These are phyloP conservation scores for Drosophila ohnishii DNA, from an alignment of 1,140 invertebrate genomes.

Conservation along the genomic window DNA sequence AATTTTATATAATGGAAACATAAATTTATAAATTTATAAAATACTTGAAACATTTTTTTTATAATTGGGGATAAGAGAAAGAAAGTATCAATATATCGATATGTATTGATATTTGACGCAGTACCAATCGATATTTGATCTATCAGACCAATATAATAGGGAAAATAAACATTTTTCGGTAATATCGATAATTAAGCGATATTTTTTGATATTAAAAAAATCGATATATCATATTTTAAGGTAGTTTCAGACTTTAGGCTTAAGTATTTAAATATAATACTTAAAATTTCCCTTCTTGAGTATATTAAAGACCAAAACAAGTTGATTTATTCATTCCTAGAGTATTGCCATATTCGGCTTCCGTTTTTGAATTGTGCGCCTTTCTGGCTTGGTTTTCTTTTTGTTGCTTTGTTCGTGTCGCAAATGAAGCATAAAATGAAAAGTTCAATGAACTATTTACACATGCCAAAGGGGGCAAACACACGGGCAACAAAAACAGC, in stretches of 20 bases:
- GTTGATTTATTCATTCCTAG: not conserved
- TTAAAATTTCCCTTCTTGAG: too few relatives aligned
- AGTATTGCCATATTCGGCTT: slow-evolving; percentile 5
- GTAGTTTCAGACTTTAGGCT: not conserved
- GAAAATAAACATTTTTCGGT: not conserved
- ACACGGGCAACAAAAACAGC: not conserved
- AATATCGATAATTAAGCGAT: not conserved
- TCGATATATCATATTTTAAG: not conserved
- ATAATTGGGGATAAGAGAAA: not conserved
- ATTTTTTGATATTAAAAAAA: not conserved
- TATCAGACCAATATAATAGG: not conserved
- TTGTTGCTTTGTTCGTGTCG: slow-evolving; percentile 49
- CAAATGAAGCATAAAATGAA: slow-evolving; percentile 71
- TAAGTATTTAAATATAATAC: not conserved
- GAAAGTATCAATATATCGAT: not conserved
- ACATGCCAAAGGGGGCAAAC: slow-evolving; percentile 40
- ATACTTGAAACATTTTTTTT: not conserved
- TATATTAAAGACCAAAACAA: not conserved
- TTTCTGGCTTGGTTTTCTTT: slow-evolving; percentile 15
- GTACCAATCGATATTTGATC: too few relatives aligned
- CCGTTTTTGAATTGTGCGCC: not conserved
- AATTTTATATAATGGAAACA: not conserved
- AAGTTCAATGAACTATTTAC: slow-evolving; percentile 74
- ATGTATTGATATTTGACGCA: too few relatives aligned
- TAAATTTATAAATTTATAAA: not conserved